Base-by-base conservation (phyloP, 2,888 invertebrate species). In the Pollenia angustigena region DNA sequence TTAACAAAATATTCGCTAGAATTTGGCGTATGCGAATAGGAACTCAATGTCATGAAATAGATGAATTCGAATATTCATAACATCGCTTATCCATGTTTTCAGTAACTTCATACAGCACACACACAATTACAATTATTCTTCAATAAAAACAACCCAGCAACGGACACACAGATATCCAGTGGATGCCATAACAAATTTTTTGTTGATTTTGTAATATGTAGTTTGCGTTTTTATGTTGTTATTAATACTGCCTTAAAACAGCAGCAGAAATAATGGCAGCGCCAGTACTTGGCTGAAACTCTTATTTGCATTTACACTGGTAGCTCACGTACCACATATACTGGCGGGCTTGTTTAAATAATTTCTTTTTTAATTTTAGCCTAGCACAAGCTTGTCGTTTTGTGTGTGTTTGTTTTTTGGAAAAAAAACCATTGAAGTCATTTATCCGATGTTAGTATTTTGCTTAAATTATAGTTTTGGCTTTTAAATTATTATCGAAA, bases 141-240 rank as follows among this genome's bases (percentile, higher is more conserved):
- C 23, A 9, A 44, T 46, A 46, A 12, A 23, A 40, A 40, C 64
- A 12, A 44, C 11, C 16, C 46, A 64, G 8, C 8, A 23, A 16
- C 40, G 14, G 14, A 12, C 58, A 56, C 56, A 56, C 14, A 71
- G 1, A 4, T 32, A 6, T 32, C 71, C 44, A 48, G 12, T 66
- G 78, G 32, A 74, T 72, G 23, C 46, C 44, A 56, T 74, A 66
- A 64, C 18, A 42, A 54, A 48, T 50, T 50, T 42, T 40, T 68
- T 16, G 32, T 60, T 46, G 54, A 54, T 69, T 58, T 69, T 82
- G 82, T 76, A 76, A 76, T 68, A 69, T 46, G 11, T 46, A 40
- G 42, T 76, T 52, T 42, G 42, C 50, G 44, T 48, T 74, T 12
- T 42, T 79, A 16, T 56, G 64, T 50, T 50, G 66, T 68, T 84